Base-by-base conservation (phyloP, 2,888 invertebrate species). In the Choreutis nemorana region DNA sequence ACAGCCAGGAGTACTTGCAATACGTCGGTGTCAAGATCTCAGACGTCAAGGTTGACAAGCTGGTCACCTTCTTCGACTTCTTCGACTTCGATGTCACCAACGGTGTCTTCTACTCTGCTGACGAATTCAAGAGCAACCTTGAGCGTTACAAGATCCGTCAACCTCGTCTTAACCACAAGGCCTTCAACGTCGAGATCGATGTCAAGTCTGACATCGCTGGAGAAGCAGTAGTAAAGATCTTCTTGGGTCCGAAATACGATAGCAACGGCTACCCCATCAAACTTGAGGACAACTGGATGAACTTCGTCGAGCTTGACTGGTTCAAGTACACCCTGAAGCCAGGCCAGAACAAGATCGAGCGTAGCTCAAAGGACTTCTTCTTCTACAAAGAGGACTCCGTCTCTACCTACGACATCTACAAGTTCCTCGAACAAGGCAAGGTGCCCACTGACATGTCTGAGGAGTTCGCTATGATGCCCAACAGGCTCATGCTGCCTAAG, bases 171-270 rank as follows among this genome's bases (percentile, higher is more conserved):
- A 87, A 87, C 64, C 86, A 89, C 68, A 83, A 87, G 36, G 79
- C 82, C 2, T 90, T 89, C 78, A 75, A 68, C 31, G 77, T 86
- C 38, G 78, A 75, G 33, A 60, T 88, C 40, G 67, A 81, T 23
- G 61, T 89, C 11, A 77, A 80, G 30, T 81, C 87, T 31, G 83
- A 86, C 28, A 77, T 82, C 37, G 63, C 73, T 5, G 65, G 65
- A 20, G 79, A 84, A 35, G 86, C 82, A 2, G 72, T 82, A 8
- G 57, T 89, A 31, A 84, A 84, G 41, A 62, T 87, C 13, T 90
- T 85, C 80, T 46, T 89, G 20, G 89, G 86, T 37, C 89, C 89
- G 4, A 88, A 87, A 59, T 85, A 83, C 49, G 84, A 87, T 47
- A 70, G 79, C 39, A 73, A 78, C 26, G 81, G 79, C 24, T 79